These are phyloP conservation scores for Mesocentrotus franciscanus DNA, from an alignment of 53 echinoderm and acorn worm genomes.

Conservation along the genomic window DNA sequence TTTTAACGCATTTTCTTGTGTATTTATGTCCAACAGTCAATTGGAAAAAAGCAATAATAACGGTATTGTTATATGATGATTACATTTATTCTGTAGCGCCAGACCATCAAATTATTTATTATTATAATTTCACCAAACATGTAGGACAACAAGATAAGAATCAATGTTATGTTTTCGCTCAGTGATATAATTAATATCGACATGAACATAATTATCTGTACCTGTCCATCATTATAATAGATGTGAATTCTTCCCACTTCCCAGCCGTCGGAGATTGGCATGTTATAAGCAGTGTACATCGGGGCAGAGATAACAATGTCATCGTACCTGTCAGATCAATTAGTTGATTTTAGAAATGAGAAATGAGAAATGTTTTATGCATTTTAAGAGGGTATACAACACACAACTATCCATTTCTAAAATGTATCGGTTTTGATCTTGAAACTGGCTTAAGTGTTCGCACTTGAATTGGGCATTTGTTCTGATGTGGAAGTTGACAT, in stretches of 20 bases:
- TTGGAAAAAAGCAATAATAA: too few relatives aligned
- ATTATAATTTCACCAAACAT: not conserved
- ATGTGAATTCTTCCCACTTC: slow-evolving; percentile 86
- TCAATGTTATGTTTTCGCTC: too few relatives aligned
- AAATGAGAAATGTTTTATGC: not conserved
- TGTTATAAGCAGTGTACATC: slow-evolving; percentile 74
- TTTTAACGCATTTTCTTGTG: too few relatives aligned
- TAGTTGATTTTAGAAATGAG: not conserved
- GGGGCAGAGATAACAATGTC: slow-evolving; percentile 87
- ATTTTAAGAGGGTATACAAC: not conserved
- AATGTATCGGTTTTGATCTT: not conserved
- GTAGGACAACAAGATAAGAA: not conserved
- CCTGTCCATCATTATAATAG: slow-evolving; percentile 74
- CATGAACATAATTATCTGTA: not conserved
- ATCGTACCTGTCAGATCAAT: slow-evolving; percentile 73
- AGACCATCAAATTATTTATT: too few relatives aligned
- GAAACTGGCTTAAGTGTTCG: too few relatives aligned
- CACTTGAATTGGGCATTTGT: too few relatives aligned
- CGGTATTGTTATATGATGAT: too few relatives aligned
- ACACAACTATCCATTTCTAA: not conserved
- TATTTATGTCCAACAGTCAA: too few relatives aligned
- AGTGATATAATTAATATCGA: not conserved
- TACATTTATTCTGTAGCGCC: too few relatives aligned
- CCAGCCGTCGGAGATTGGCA: slow-evolving; percentile 79
- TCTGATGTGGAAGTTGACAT: too few relatives aligned